A percentile compares a stretch with the other conserved stretches of the same genome.
These are phyloP conservation scores for Liasis olivaceus DNA, from an alignment of 2,797 vertebrate species.

Conservation along the genomic window DNA sequence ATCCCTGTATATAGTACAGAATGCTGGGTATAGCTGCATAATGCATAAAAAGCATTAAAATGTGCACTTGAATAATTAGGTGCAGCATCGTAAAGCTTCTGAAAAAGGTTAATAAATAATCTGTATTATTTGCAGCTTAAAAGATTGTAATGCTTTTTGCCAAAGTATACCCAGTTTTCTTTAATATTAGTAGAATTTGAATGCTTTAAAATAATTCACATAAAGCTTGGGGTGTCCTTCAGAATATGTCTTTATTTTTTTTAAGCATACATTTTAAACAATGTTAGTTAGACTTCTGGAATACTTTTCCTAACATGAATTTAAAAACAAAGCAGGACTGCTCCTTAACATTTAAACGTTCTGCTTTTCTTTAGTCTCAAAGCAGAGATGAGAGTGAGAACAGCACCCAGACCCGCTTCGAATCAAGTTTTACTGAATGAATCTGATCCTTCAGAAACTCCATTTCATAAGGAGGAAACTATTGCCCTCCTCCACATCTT, in stretches of 20 bases:
- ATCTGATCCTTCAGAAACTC: constrained; percentile 13
- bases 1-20: not conserved
- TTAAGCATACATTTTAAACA: not conserved
- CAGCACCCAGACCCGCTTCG: not conserved
- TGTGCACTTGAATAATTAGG: constrained; percentile 13
- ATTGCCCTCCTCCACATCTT: not conserved
- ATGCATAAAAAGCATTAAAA: constrained; percentile 25
- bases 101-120: constrained; percentile 25
- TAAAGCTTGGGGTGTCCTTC: not conserved
- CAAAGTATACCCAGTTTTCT: not conserved
- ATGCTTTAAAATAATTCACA: not conserved
- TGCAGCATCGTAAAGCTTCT: constrained; percentile 13
- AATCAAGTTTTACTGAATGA: constrained; percentile 36
- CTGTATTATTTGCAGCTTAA: constrained; percentile 1
- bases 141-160: not conserved
- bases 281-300: not conserved
- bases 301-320: not conserved
- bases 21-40: not conserved
- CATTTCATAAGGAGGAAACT: constrained; percentile 11
- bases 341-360: constrained; percentile 12
- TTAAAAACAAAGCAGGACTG: constrained; percentile 16
- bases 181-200: not conserved
- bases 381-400: constrained; percentile 16
- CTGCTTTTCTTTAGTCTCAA: constrained; percentile 17
- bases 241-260: not conserved